A percentile compares a stretch with the other conserved stretches of the same genome.
Conservation (phyloP, 2,888 invertebrate genomes). For the Eustalomyia histrio region DNA sequence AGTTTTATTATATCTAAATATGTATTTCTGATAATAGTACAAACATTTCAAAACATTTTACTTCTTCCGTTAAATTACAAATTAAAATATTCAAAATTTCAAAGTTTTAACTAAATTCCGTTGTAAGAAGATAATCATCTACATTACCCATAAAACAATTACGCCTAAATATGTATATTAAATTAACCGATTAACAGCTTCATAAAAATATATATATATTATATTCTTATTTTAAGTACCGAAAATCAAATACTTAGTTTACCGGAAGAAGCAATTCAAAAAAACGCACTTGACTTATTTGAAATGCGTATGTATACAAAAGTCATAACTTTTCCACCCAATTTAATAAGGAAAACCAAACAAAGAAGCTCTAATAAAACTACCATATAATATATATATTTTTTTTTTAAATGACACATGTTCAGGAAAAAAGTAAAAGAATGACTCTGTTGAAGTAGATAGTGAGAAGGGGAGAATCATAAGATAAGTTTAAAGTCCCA, state of each 20-base stretch:
- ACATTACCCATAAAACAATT: background rate
- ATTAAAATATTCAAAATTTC: background rate
- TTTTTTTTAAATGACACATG: conserved; percentile 35
- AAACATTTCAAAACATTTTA: background rate
- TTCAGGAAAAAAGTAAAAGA: conserved; percentile 2
- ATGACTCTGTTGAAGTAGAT: conserved; percentile 3
- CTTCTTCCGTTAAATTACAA: background rate
- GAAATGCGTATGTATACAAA: conserved; percentile 49
- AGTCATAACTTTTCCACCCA: conserved; percentile 63
- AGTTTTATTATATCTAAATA: no score
- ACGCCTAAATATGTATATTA: conserved; percentile 40
- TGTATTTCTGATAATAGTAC: no score
- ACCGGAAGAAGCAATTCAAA: conserved; percentile 69
- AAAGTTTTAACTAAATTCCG: background rate
- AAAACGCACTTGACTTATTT: conserved; percentile 66
- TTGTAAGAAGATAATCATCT: background rate
- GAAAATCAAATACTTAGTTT: conserved; percentile 57
- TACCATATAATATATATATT: conserved; percentile 3
- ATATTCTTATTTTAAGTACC: conserved; percentile 12
- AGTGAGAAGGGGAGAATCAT: background rate
- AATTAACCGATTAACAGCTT: conserved; percentile 56
- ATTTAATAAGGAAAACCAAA: conserved; percentile 50
- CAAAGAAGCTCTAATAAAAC: conserved; percentile 50
- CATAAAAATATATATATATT: conserved; percentile 31
- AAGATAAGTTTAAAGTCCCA: background rate